phyloP scores from a whole-genome alignment of 2,113 vertebrate genomes.

The Scartelaos histophorus region DNA sequence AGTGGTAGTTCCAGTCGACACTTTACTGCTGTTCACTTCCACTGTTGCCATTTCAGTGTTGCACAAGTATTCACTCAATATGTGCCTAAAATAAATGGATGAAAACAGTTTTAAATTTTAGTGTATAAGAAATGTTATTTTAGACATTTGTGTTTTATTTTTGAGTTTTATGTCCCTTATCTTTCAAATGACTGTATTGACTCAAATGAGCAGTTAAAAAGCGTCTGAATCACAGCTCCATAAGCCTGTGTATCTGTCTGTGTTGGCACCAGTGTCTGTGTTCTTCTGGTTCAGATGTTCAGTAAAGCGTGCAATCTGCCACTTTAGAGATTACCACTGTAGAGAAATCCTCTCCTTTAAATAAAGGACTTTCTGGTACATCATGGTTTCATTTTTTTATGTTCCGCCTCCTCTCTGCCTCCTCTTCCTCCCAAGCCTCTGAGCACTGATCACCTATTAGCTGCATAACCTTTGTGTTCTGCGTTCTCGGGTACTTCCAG shows the following conservation, averaged over 20 bases:
- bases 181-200: slow-evolving; percentile 5
- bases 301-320: slow-evolving; percentile 57
- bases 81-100: slow-evolving; percentile 66
- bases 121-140: slow-evolving; percentile 27
- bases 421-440: slow-evolving; percentile 52
- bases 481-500: slow-evolving; percentile 33
- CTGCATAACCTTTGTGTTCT: slow-evolving; percentile 41
- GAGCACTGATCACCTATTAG: slow-evolving; percentile 38
- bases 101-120: slow-evolving; percentile 54
- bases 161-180: slow-evolving; percentile 11
- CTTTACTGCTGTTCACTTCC: slow-evolving; percentile 22
- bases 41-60: slow-evolving; percentile 44
- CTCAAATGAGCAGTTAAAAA: slow-evolving; percentile 41
- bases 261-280: slow-evolving; percentile 47
- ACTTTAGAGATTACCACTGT: slow-evolving; percentile 62
- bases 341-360: slow-evolving; percentile 69
- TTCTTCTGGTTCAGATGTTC: slow-evolving; percentile 37
- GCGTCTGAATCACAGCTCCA: slow-evolving; percentile 53
- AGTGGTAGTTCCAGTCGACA: slow-evolving; percentile 34
- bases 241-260: slow-evolving; percentile 50
- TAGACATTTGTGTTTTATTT: slow-evolving; percentile 4
- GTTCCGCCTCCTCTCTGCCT: slow-evolving; percentile 41
- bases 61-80: slow-evolving; percentile 49
- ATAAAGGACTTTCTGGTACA: slow-evolving; percentile 52
- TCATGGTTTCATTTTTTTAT: slow-evolving; percentile 64